Evolutionary conservation across 2,888 invertebrate species (phyloP).

Genomic region (Magallana nippona): DNA sequence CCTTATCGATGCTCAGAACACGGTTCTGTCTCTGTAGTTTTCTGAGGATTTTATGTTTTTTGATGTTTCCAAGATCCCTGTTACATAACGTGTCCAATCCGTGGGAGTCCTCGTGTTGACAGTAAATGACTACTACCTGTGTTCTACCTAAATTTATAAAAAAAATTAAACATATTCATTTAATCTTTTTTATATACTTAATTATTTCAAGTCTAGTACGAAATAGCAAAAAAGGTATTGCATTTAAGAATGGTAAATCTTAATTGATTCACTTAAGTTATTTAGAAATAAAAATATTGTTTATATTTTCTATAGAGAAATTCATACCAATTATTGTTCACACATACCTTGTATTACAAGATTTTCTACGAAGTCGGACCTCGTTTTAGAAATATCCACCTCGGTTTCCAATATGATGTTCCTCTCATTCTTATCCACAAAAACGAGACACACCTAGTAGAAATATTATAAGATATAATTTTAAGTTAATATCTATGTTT

Average conservation of each 20-base stretch:
- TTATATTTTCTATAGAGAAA: neutral
- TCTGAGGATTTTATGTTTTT: neutral
- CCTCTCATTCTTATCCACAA: neutral
- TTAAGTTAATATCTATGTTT: too few relatives aligned
- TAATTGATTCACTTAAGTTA: too few relatives aligned
- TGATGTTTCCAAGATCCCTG: neutral
- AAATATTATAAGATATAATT: neutral
- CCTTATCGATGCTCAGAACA: neutral
- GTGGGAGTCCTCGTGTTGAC: neutral
- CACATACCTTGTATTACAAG: neutral
- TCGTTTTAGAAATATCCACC: neutral
- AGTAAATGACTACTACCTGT: constrained; percentile 2
- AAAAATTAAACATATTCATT: too few relatives aligned
- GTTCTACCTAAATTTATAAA: neutral
- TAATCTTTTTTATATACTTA: too few relatives aligned
- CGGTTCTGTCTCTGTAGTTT: neutral
- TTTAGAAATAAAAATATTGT: too few relatives aligned
- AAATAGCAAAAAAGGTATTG: too few relatives aligned
- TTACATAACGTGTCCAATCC: neutral
- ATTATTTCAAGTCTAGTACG: too few relatives aligned
- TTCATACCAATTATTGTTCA: neutral
- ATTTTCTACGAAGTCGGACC: neutral
- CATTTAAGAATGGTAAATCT: too few relatives aligned
- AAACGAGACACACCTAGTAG: neutral
- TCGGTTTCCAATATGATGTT: constrained; percentile 18